phyloP scores from a whole-genome alignment of 2,113 vertebrate species.

The Macrotus californicus region DNA sequence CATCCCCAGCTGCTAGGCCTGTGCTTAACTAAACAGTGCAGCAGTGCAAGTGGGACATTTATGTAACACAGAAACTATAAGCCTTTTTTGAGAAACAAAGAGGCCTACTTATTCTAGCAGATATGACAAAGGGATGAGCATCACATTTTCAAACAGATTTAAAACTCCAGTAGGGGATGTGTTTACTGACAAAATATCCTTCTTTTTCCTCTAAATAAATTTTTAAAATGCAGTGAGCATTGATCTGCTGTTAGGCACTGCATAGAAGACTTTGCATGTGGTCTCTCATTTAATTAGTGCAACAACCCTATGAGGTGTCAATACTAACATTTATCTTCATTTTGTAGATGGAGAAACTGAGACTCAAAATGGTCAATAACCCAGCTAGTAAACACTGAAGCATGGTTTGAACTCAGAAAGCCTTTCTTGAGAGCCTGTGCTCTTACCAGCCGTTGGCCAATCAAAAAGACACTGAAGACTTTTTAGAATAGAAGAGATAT shows the following conservation, averaged over 20 bases:
- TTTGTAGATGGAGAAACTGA: conserved; percentile 14
- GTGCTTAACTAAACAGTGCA: conserved; percentile 66
- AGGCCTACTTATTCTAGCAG: conserved; percentile 18
- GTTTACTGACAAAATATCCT: conserved; percentile 6
- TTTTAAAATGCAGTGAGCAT: neutral
- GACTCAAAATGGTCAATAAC: neutral
- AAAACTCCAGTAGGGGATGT: neutral
- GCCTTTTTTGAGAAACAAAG: conserved; percentile 51
- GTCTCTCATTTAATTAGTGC: neutral
- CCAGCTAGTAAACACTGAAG: neutral
- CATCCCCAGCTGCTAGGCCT: conserved; percentile 52
- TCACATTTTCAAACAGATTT: conserved; percentile 44
- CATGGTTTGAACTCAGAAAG: neutral
- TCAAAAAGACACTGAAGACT: conserved; percentile 15
- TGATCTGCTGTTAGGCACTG: neutral
- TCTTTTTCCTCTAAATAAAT: neutral
- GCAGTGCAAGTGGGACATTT: conserved; percentile 55
- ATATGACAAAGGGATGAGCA: conserved; percentile 5
- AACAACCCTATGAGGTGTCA: neutral
- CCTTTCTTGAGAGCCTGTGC: neutral
- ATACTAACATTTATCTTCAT: neutral
- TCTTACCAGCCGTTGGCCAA: neutral
- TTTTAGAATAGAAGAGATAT: neutral
- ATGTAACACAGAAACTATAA: conserved; percentile 61
- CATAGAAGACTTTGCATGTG: neutral